Evolutionary conservation across 2,888 invertebrate species (phyloP).

Genomic region (Volucella inanis): DNA sequence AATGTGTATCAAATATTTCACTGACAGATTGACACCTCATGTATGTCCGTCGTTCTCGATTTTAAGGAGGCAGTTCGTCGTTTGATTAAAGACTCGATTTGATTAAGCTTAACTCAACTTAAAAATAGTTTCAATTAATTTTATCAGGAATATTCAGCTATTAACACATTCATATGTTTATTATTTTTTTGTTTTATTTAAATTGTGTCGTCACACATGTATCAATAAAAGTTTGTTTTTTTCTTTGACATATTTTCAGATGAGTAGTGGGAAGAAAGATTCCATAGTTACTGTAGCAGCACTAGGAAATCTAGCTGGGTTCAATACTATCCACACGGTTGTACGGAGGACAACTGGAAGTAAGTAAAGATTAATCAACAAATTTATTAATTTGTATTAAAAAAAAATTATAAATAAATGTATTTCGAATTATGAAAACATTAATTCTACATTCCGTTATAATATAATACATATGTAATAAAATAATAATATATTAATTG

Average conservation of each 20-base stretch:
- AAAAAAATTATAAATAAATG: too few species aligned
- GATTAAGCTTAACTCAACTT: slow-evolving; percentile 9
- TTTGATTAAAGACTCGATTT: slow-evolving; percentile 33
- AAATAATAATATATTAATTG: too few species aligned
- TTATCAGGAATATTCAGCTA: not conserved
- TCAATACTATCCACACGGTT: slow-evolving; percentile 79
- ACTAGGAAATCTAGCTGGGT: slow-evolving; percentile 80
- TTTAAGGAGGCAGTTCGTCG: slow-evolving; percentile 22
- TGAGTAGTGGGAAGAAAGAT: slow-evolving; percentile 82
- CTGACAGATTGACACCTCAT: slow-evolving; percentile 9
- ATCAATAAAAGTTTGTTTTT: slow-evolving; percentile 3
- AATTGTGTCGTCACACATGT: not conserved
- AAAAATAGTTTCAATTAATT: not conserved
- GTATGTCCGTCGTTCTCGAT: slow-evolving; percentile 2
- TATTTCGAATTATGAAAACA: slow-evolving; percentile 1
- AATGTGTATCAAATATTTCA: slow-evolving; percentile 42
- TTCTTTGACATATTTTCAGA: slow-evolving; percentile 77
- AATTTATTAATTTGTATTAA: not conserved
- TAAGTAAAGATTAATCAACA: slow-evolving; percentile 77
- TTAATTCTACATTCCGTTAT: too few species aligned
- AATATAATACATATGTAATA: too few species aligned
- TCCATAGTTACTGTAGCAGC: slow-evolving; percentile 83
- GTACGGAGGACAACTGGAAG: slow-evolving; percentile 82
- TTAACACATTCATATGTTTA: not conserved
- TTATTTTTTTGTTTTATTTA: not conserved